Base-by-base conservation (phyloP, 2,797 vertebrate species). In the Liparis tanakae region DNA sequence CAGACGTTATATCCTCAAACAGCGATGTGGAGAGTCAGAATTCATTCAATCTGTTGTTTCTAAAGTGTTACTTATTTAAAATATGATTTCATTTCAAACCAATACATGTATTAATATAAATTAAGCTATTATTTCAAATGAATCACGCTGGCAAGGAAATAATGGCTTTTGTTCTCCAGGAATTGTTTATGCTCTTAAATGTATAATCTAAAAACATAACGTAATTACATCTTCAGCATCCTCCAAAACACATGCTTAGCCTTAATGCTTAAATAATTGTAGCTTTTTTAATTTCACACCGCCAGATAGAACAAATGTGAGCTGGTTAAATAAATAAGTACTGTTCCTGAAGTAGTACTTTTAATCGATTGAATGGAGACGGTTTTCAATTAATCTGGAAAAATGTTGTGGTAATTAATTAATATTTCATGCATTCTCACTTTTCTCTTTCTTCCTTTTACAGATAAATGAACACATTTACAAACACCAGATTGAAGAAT, bases 371-470 rank as follows among this genome's bases (percentile, higher is more conserved):
- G 39, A 73, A 74, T 37, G 66, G 44, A 20, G 10, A 72, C 0
- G 9, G 46, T 34, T 80, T 78, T 74, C 41, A 82, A 72, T 60
- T 83, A 66, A 80, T 74, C n/a, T 34, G 15, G 56, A 48, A 51
- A 55, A 66, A 12, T 68, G 46, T 33, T 46, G 60, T 48, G 68
- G 50, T 1, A n/a, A 48, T 65, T 18, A 63, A 85, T 72, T 73
- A 36, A 72, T 59, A 72, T 81, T 66, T 60, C 25, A 80, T 63
- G 50, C 17, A 50, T 70, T 44, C 33, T 30, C 10, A 59, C 44
- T 46, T 64, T 59, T 60, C 1, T 20, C 22, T 1, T 2, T 33
- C 18, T 18, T 13, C 13, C 10, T 71, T 70, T 7, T 37, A 68
- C 46, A 43, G 22, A 76, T 15, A 64, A 58, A 68, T 25, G 59